Base-by-base conservation (phyloP, 37 sponge, comb jelly and placozoan species). In the Bolinopsis microptera region DNA sequence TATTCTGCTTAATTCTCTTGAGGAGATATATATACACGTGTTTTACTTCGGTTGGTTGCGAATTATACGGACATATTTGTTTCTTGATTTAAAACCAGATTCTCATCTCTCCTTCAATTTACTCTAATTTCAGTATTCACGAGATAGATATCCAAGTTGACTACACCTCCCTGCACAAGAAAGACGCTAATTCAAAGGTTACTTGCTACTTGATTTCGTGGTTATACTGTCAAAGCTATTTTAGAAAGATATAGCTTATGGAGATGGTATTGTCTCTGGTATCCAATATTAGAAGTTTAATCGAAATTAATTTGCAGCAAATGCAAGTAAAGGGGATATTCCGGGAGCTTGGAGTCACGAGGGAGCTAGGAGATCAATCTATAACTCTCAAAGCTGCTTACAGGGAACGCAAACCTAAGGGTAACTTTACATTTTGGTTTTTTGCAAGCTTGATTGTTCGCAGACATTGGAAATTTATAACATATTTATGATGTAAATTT, bases 101-200 rank as follows among this genome's bases (percentile, higher is more conserved):
- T n/a, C n/a, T n/a, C n/a, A n/a, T n/a, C n/a, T n/a, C n/a, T n/a
- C n/a, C n/a, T n/a, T n/a, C n/a, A n/a, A n/a, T n/a, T n/a, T n/a
- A n/a, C n/a, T n/a, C n/a, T n/a, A n/a, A 48, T 48, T 48, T 48
- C 61, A 48, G 61, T 48, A 48, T 13, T 28, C 90, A 86, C 30
- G 90, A 86, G 30, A 86, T 48, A 30, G 90, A 86, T 39, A 86
- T 86, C 9, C 90, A 86, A 30, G 61, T 86, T 28, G 90, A 86
- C 61, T 86, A 86, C 31, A 86, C 24, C 1, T 41, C 90, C 1
- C 90, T 36, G 8, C 41, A 41, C 61, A 86, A 86, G 36, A 35
- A 38, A 24, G 90, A 86, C 90, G 90, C 35, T 40, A 86, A 22
- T 5, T 39, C 90, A 22, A 86, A 86, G 90, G 90, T n/a, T 67